A percentile compares a stretch with the other conserved stretches of the same genome.
Conservation (phyloP, 1,140 invertebrate genomes). For the Cepaea nemoralis region DNA sequence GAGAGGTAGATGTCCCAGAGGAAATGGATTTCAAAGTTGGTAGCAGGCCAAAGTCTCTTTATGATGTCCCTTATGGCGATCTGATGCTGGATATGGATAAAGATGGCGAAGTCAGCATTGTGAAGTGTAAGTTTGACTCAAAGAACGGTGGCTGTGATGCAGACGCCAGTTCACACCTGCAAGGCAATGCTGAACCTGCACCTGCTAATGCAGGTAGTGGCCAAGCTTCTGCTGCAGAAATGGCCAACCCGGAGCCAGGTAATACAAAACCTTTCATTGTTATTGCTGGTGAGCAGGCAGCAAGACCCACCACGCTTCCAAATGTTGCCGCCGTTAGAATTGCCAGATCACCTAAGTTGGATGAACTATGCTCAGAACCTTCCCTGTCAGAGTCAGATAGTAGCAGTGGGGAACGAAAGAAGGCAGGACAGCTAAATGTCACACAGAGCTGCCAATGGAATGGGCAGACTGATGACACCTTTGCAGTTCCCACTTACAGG, state of each 20-base stretch:
- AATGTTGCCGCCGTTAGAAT: not conserved
- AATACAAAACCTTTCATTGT: not conserved
- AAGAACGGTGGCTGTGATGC: not conserved
- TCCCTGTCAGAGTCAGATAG: slow-evolving; percentile 20
- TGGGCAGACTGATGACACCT: not conserved
- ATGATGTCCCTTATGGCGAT: slow-evolving; percentile 25
- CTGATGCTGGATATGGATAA: not conserved
- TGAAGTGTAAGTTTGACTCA: not conserved
- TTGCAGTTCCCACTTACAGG: not conserved
- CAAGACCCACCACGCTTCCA: not conserved
- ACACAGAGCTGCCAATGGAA: slow-evolving; percentile 12
- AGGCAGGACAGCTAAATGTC: not conserved
- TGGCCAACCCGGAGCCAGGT: not conserved
- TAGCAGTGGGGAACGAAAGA: not conserved
- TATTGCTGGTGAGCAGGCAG: not conserved
- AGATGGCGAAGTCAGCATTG: not conserved
- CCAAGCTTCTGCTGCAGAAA: not conserved
- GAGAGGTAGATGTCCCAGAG: not conserved
- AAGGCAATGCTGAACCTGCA: not conserved
- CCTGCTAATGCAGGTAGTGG: not conserved
- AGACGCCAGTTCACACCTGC: not conserved
- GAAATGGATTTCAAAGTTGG: not conserved
- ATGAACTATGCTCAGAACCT: not conserved
- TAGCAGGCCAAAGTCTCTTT: slow-evolving; percentile 16
- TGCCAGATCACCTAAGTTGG: not conserved